phyloP scores from a whole-genome alignment of 2,797 vertebrate genomes.

The Kryptopterus vitreolus region DNA sequence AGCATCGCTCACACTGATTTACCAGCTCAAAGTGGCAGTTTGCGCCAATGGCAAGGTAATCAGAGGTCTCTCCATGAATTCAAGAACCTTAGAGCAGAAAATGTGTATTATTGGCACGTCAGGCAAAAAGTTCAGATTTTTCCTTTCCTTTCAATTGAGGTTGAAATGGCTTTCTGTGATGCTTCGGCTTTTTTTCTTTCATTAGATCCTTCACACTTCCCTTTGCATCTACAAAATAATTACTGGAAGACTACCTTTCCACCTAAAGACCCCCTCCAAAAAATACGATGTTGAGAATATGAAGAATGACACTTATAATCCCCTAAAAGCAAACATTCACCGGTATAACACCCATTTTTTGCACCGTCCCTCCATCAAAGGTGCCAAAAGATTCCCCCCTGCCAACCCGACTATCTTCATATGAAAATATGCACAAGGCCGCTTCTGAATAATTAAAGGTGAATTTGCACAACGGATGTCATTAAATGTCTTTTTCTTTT shows the following conservation, averaged over 20 bases:
- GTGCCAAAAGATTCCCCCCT: neutral
- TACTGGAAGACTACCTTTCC: neutral
- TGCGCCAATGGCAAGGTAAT: slow-evolving; percentile 54
- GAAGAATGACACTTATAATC: neutral
- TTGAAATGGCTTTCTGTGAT: slow-evolving; percentile 58
- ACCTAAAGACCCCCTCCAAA: neutral
- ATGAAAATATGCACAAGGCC: no score
- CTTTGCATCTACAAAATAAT: neutral
- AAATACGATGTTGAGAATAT: neutral
- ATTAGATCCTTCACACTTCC: neutral
- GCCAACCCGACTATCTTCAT: neutral
- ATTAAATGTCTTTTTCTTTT: neutral
- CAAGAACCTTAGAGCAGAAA: slow-evolving; percentile 66
- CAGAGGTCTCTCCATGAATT: slow-evolving; percentile 61
- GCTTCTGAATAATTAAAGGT: neutral
- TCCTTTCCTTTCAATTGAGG: slow-evolving; percentile 62
- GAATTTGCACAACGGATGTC: neutral
- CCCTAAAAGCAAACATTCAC: neutral
- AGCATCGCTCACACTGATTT: slow-evolving; percentile 63
- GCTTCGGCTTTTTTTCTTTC: neutral
- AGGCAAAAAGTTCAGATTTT: slow-evolving; percentile 66
- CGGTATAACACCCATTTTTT: neutral
- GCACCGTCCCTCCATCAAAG: neutral
- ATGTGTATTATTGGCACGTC: slow-evolving; percentile 70
- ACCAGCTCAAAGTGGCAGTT: slow-evolving; percentile 66